Percentiles rank a stretch among this genome's conserved stretches.
These are phyloP conservation scores for Sthenelais limicola DNA, from an alignment of 2,888 invertebrate genomes.

Conservation along the genomic window DNA sequence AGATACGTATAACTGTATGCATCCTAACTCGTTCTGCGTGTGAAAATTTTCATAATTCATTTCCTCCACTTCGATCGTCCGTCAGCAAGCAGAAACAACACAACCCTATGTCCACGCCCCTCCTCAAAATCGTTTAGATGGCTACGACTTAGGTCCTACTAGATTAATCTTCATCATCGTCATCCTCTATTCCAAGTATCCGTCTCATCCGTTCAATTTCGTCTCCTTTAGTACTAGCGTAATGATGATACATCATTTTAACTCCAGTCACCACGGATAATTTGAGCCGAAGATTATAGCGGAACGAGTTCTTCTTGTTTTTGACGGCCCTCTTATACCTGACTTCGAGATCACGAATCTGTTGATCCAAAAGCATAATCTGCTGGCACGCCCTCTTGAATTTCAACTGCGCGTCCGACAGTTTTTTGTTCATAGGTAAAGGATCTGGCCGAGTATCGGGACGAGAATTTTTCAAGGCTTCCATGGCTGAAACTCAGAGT, in stretches of 20 bases:
- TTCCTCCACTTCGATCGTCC: no score
- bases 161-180: conserved; percentile 30
- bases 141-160: no score
- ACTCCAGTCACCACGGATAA: conserved; percentile 67
- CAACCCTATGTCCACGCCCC: no score
- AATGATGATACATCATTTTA: conserved; percentile 71
- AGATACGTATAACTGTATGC: no score
- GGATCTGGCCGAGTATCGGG: no score
- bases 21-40: no score
- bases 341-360: conserved; percentile 65
- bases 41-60: no score
- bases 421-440: conserved; percentile 28
- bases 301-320: conserved; percentile 65
- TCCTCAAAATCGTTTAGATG: no score
- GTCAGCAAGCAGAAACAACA: no score
- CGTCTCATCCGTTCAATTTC: conserved; percentile 60
- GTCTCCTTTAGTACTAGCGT: conserved; percentile 66
- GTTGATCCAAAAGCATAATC: conserved; percentile 65
- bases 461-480: no score
- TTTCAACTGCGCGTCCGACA: conserved; percentile 50
- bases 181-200: conserved; percentile 47
- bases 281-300: conserved; percentile 63
- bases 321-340: conserved; percentile 66
- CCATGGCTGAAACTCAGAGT: no score
- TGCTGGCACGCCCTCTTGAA: conserved; percentile 67